Evolutionary conservation across 2,797 vertebrate genomes (phyloP).

Genomic region (Falco peregrinus): DNA sequence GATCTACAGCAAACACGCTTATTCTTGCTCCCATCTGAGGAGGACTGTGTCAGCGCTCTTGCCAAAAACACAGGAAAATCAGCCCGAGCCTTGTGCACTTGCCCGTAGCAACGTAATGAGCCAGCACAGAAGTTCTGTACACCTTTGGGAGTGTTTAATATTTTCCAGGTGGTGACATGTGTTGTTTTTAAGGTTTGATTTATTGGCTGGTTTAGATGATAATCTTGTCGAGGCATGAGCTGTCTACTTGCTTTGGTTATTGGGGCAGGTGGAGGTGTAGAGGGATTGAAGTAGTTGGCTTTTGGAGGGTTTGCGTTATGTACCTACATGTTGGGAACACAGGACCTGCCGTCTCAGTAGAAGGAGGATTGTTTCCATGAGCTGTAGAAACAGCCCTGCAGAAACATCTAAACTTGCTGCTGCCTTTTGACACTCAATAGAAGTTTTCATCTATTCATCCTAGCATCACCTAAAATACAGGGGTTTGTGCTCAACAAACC

Average conservation of each 20-base stretch:
- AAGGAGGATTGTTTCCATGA: background rate
- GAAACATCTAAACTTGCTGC: background rate
- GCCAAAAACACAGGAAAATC: conserved; percentile 34
- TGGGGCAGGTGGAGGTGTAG: background rate
- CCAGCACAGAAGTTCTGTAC: background rate
- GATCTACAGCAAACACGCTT: conserved; percentile 20
- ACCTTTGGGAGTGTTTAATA: background rate
- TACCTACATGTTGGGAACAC: background rate
- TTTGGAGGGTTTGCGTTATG: rapidly evolving
- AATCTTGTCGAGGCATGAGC: background rate
- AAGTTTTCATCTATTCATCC: background rate
- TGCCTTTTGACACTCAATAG: background rate
- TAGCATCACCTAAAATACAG: background rate
- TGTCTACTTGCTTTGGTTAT: background rate
- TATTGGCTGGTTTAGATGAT: background rate
- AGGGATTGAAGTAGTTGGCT: background rate
- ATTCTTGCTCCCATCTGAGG: conserved; percentile 12
- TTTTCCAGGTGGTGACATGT: background rate
- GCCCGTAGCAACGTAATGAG: background rate
- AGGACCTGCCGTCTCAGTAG: background rate
- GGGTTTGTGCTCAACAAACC: background rate
- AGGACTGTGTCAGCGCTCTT: conserved; percentile 16
- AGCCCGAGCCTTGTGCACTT: background rate
- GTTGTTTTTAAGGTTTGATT: conserved; percentile 38
- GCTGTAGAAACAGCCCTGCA: background rate